Base-by-base conservation (phyloP, 2,888 invertebrate genomes). In the Ommatoiulus sabulosus region DNA sequence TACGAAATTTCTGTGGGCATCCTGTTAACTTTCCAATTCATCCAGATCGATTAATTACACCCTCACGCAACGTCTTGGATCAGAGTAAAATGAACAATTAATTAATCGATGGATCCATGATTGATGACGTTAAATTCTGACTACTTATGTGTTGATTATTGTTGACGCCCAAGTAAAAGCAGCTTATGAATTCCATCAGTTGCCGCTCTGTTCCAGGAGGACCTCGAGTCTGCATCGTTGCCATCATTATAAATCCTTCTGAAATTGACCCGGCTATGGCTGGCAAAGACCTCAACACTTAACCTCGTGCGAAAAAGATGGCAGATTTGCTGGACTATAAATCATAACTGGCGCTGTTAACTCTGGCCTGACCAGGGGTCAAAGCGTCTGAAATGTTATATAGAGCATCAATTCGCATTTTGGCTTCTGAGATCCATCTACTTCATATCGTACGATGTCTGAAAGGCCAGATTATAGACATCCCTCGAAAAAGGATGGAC, bases 331-430 rank as follows among this genome's bases (percentile, higher is more conserved):
- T 72, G 72, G 10, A 24, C 72, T 72, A 72, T 72, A 72, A 72
- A 72, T 72, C 72, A 72, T 72, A 72, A 72, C 72, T 72, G 72
- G 72, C 24, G 72, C 72, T 72, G 72, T 72, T 72, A 72, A 72
- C 72, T 72, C 72, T 72, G 72, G 72, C 72, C 72, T 72, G 72
- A 24, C 72, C 72, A 72, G 72, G 72, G 72, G 72, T 72, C 72
- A 72, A 72, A 72, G 3, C 72, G 72, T 72, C 72, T 72, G 72
- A 72, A 72, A 72, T 72, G 72, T 72, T 72, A 72, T 72, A 72
- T 72, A 72, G 72, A 72, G 72, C 72, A 72, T 72, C 72, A 72
- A 72, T 72, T 72, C 72, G 72, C 24, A 24, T 72, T 63, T 72
- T 72, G 72, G 72, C 72, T 72, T 72, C 72, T 72, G 24, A 72